Evolutionary conservation across 2,797 vertebrate species (phyloP), one percentile per base, ranked within the genome.

Genomic region (Pempheris klunzingeri): DNA sequence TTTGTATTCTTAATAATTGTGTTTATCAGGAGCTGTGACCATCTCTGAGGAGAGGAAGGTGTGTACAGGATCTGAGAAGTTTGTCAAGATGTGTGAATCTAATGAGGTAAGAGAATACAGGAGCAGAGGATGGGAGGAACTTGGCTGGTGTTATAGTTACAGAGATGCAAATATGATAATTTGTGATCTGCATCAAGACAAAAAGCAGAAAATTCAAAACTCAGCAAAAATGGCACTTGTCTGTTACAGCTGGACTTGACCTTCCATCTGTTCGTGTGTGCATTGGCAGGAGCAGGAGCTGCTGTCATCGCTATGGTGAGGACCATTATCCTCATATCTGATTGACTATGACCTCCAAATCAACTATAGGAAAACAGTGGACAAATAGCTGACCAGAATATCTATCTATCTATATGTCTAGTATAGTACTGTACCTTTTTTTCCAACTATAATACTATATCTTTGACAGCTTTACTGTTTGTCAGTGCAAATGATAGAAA

Each of bases 301-400:
- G 97, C 98, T 22, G 97, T 99, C 81, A 98, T 99, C 50, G 98
- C 98, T 74, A 99, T 99, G 98, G 98, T 99, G 93, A 97, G 96
- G 20, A 61, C n/a, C 57, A 14, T 7, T 46, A 24, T 7, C 15
- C 38, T 80, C 28, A 20, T 26, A 32, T 74, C 44, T 74, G 49
- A 68, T 62, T 70, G 49, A 34, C 44, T 53, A 26, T 58, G 43
- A 32, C 55, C 18, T 50, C 3, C 9, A 72, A 46, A 8, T 49
- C 24, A 49, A 7, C 10, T 50, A 32, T 32, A 57, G 10, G 24
- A 55, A 44, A 11, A 34, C 20, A 41, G 34, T 15, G n/a, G 18
- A 24, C 13, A 24, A 20, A 8, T 4, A 18, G 28, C 3, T 65
- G 32, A 49, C 61, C 1, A 12, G 59, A 47, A 34, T 43, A 63